Percentiles rank a stretch among this genome's conserved stretches.
These are phyloP conservation scores for Myocastor coypus DNA, from an alignment of 2,113 vertebrate genomes.

Conservation along the genomic window DNA sequence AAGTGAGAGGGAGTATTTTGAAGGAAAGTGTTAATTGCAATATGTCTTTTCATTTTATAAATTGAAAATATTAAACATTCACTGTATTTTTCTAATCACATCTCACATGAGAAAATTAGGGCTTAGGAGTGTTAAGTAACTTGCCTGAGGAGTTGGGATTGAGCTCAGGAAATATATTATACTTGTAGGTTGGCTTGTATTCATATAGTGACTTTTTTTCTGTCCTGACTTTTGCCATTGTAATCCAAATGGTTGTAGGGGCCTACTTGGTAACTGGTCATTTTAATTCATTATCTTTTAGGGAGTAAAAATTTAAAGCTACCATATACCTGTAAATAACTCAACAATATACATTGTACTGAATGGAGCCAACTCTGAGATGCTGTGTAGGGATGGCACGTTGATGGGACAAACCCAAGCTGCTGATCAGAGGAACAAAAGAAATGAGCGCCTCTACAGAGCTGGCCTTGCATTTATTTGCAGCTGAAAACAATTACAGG, in stretches of 20 bases:
- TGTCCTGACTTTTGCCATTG: background rate
- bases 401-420: background rate
- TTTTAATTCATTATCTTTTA: slow-evolving; percentile 12
- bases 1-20: background rate
- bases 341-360: background rate
- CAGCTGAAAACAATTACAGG: slow-evolving; percentile 70
- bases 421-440: slow-evolving; percentile 53
- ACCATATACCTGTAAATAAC: background rate
- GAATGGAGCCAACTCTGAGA: background rate
- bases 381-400: background rate
- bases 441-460: background rate
- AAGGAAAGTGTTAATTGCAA: background rate
- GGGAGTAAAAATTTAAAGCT: slow-evolving; percentile 13
- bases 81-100: background rate
- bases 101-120: background rate
- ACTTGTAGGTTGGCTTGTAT: background rate
- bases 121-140: background rate
- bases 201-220: background rate
- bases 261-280: background rate
- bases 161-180: background rate
- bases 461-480: slow-evolving; percentile 50
- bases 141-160: background rate
- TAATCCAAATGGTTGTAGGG: background rate
- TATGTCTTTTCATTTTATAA: background rate
- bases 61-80: background rate